Base-by-base conservation (phyloP, 2,888 invertebrate genomes). In the Nipponacmea schrenckii region DNA sequence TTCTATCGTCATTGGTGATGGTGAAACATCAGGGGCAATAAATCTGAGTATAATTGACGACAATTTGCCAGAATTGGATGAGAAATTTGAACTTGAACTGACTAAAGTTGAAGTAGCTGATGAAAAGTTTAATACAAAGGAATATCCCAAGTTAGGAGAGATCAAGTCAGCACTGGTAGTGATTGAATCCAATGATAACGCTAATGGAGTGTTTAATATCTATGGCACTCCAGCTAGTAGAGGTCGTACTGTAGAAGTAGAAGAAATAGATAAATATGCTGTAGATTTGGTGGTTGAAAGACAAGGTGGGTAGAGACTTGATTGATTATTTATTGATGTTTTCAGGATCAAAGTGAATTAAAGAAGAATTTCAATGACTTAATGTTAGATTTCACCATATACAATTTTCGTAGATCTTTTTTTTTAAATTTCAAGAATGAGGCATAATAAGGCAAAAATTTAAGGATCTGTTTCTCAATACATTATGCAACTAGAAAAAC, bases 221-320 rank as follows among this genome's bases (percentile, higher is more conserved):
- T 82, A 81, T 64, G 83, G 84, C 8, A 68, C 71, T 10, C 73
- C 77, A n/a, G 75, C 70, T 48, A 12, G 20, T 56, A 10, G 4
- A 12, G 83, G 83, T 31, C 79, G 78, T 27, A 64, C 69, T 10
- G 74, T 88, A 24, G 71, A 79, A n/a, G 86, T 87, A 12, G 82
- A 84, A 69, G 87, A 88, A 72, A 80, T 77, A 69, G 78, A 79
- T 27, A 77, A 83, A 44, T 79, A 83, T 44, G 82, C 86, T 50
- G 86, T 88, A 31, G 86, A 87, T 70, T 76, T 88, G 24, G 71
- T 85, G 62, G 84, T 88, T 0, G 85, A 85, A 69, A 80, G 87
- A 77, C 73, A 80, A 81, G 88, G 88, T 87, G 67, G 64, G 27
- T 62, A 45, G 39, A 39, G 10, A 39, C 7, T 39, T 39, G 3